Base-by-base conservation (phyloP, 2,888 invertebrate genomes). In the Nezara viridula region DNA sequence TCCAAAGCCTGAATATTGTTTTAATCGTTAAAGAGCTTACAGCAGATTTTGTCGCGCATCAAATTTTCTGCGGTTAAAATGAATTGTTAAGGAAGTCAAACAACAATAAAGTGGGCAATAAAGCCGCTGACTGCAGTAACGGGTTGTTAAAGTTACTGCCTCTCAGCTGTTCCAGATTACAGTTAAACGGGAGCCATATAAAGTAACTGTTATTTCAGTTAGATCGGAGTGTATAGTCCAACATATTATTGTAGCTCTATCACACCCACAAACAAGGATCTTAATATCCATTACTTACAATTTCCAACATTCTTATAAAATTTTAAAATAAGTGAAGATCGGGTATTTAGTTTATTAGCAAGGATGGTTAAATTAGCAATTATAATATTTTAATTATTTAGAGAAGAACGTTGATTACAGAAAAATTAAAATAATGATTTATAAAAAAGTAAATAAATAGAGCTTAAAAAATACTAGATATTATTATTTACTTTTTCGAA, bases 1-100 rank as follows among this genome's bases (percentile, higher is more conserved):
- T 27, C 27, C 7, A 60, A 27, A 60, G 60, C 60, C 0, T 27
- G 12, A 60, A 60, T 60, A 4, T n/a, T 55, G n/a, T n/a, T 55
- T n/a, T 9, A 24, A 24, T 27, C 1, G 1, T 27, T 32, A 16
- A 32, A 52, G 24, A 27, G 16, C n/a, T 37, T 6, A 21, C 7
- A 66, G 19, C 32, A 66, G 66, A 66, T 73, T 73, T 19, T 37
- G 37, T 21, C 16, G 32, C 32, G 16, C 21, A 37, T 73, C 37
- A 21, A 73, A 37, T 2, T 9, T 19, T 21, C 66, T 14, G 66
- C 6, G 66, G 32, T 73, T 37, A 21, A 73, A 37, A 73, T 37
- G 66, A 73, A 73, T 73, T 73, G 37, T 73, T 73, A 37, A 73
- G 32, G 66, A 73, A 73, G 66, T 73, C 37, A 32, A 37, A 60